These are phyloP conservation scores for Sebastes nivosus DNA, from an alignment of 2,797 vertebrate species.

Conservation along the genomic window DNA sequence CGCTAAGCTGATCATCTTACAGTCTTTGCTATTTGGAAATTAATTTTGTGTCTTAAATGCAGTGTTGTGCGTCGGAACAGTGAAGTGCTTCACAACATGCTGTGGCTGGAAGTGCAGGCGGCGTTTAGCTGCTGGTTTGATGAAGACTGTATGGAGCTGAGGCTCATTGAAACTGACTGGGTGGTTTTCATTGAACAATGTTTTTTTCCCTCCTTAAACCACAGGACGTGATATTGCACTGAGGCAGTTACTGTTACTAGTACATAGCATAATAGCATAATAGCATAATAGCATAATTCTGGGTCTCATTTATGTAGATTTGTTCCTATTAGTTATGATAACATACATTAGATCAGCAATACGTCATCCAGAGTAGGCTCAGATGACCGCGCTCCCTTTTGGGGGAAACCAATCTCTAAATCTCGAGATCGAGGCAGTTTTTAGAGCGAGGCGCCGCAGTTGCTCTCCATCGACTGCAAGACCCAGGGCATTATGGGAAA, in stretches of 20 bases:
- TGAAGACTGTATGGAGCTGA: constrained; percentile 16
- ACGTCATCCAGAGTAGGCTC: too few species aligned
- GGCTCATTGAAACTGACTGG: constrained; percentile 34
- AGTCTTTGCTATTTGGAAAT: constrained; percentile 52
- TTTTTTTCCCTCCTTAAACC: not conserved
- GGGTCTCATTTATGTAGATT: not conserved
- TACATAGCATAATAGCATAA: not conserved
- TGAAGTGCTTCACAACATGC: constrained; percentile 14
- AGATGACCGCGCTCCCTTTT: too few species aligned
- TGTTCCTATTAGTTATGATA: not conserved
- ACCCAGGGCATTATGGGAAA: too few species aligned
- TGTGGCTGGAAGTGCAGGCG: not conserved
- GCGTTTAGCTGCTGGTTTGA: constrained; percentile 20
- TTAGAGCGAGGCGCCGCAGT: too few species aligned
- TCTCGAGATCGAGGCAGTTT: too few species aligned
- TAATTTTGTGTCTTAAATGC: constrained; percentile 58
- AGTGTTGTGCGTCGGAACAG: constrained; percentile 37
- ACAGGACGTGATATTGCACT: not conserved
- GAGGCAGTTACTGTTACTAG: not conserved
- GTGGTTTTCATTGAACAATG: constrained; percentile 18
- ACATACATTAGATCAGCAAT: too few species aligned
- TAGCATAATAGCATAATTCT: not conserved
- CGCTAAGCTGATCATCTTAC: constrained; percentile 45
- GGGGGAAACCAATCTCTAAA: too few species aligned
- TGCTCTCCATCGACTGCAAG: too few species aligned